These are phyloP conservation scores for Neelides sp. DNA, from an alignment of 1,140 invertebrate species.

Conservation along the genomic window DNA sequence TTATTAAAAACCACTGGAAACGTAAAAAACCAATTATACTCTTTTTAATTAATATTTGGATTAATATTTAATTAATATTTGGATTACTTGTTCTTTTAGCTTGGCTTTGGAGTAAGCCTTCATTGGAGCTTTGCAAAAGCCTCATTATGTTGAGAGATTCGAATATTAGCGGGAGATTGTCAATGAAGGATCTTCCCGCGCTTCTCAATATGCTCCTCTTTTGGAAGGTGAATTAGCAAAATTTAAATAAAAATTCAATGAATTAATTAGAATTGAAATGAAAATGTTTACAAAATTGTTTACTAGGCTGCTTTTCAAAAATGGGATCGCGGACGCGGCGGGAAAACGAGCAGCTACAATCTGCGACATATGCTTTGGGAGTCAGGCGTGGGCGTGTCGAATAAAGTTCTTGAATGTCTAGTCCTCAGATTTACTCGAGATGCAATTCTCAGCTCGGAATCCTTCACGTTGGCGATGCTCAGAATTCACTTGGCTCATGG, in stretches of 20 bases:
- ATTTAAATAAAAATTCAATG: neutral
- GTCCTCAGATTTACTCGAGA: constrained; percentile 53
- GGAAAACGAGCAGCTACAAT: constrained; percentile 51
- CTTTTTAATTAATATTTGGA: neutral
- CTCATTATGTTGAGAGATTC: constrained; percentile 54
- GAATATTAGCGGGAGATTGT: constrained; percentile 50
- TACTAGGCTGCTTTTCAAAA: constrained; percentile 47
- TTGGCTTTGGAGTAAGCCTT: constrained; percentile 42
- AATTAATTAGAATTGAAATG: constrained; percentile 1
- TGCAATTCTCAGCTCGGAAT: constrained; percentile 46
- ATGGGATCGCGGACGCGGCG: constrained; percentile 43
- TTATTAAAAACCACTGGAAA: constrained; percentile 48
- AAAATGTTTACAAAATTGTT: constrained; percentile 5
- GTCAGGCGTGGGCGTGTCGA: constrained; percentile 53
- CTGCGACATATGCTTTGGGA: constrained; percentile 52
- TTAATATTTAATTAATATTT: neutral
- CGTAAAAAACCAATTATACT: constrained; percentile 32
- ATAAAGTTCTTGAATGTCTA: constrained; percentile 60
- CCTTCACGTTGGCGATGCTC: constrained; percentile 54
- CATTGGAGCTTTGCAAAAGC: constrained; percentile 49
- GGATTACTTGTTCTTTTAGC: constrained; percentile 33
- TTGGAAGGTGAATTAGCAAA: constrained; percentile 45
- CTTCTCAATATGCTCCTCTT: constrained; percentile 52
- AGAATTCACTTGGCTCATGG: constrained; percentile 58
- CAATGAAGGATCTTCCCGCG: constrained; percentile 45